A percentile compares a stretch with the other conserved stretches of the same genome.
Conservation (phyloP, 2,888 invertebrate genomes). For the Crioceris asparagi region DNA sequence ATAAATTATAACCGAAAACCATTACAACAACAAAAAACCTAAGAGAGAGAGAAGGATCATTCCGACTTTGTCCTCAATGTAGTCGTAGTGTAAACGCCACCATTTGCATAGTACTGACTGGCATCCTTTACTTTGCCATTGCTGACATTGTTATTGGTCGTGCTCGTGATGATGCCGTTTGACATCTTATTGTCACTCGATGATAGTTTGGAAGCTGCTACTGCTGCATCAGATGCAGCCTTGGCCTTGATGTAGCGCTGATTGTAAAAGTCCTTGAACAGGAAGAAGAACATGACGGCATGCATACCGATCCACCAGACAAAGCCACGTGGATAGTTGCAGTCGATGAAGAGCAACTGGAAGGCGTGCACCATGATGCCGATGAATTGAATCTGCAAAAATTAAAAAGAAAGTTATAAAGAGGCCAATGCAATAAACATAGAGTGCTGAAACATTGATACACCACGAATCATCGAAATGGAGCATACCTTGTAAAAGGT, state of each 20-base stretch:
- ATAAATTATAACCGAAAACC: too few relatives aligned
- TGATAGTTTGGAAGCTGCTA: conserved; percentile 8
- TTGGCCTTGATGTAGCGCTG: conserved; percentile 52
- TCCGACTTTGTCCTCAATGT: too few relatives aligned
- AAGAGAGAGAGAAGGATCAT: too few relatives aligned
- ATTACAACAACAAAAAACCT: too few relatives aligned
- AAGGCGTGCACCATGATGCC: conserved; percentile 86
- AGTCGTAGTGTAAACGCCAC: too few relatives aligned
- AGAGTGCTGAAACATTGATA: too few relatives aligned
- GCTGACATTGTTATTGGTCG: not conserved
- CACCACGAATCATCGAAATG: too few relatives aligned
- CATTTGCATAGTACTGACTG: too few relatives aligned
- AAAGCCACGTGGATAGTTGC: conserved; percentile 88
- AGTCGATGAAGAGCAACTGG: conserved; percentile 82
- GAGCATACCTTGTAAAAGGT: too few relatives aligned
- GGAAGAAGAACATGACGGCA: conserved; percentile 90
- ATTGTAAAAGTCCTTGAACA: conserved; percentile 91
- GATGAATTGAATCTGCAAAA: conserved; percentile 71
- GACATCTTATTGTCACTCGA: conserved; percentile 11
- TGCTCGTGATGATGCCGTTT: not conserved
- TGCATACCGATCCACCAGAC: conserved; percentile 95
- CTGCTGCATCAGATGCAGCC: conserved; percentile 5
- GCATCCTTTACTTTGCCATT: not conserved
- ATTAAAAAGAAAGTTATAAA: too few relatives aligned
- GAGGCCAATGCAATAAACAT: too few relatives aligned